Conservation (phyloP, 2,797 vertebrate species). For the Mormyrus proboscirostris region DNA sequence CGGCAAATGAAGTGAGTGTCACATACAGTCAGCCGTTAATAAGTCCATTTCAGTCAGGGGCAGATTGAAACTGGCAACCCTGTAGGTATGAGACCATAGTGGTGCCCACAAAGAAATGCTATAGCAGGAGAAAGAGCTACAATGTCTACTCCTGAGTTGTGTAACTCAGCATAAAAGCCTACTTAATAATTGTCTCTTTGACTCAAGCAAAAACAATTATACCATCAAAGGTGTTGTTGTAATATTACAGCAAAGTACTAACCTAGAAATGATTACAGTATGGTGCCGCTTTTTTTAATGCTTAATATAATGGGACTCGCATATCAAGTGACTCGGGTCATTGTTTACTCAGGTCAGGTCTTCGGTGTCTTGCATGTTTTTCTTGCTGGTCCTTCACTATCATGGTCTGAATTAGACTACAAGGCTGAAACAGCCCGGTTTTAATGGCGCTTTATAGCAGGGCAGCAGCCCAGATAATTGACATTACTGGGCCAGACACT, state of each 20-base stretch:
- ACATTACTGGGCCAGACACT: slow-evolving; percentile 17
- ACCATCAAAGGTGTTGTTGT: not conserved
- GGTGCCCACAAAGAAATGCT: not conserved
- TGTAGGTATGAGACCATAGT: not conserved
- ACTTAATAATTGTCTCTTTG: not conserved
- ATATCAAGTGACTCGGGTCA: not conserved
- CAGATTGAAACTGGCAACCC: not conserved
- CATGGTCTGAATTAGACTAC: not conserved
- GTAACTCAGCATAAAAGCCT: not conserved
- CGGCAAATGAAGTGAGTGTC: not conserved
- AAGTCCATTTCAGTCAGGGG: not conserved
- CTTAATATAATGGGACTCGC: slow-evolving; percentile 5
- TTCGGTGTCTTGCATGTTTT: not conserved
- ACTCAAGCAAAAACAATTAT: not conserved
- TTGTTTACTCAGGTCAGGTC: not conserved
- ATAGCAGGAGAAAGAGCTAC: not conserved
- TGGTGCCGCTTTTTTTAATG: not conserved
- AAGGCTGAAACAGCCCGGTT: not conserved
- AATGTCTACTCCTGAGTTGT: not conserved
- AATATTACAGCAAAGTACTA: not conserved
- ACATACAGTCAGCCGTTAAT: not conserved
- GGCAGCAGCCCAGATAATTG: slow-evolving; percentile 17
- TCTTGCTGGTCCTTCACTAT: not conserved
- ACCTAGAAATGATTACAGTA: not conserved
- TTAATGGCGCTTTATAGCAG: not conserved